Percentiles rank a stretch among this genome's conserved stretches.
phyloP scores from a whole-genome alignment of 2,797 vertebrate genomes.

The Jordanella pulchra region DNA sequence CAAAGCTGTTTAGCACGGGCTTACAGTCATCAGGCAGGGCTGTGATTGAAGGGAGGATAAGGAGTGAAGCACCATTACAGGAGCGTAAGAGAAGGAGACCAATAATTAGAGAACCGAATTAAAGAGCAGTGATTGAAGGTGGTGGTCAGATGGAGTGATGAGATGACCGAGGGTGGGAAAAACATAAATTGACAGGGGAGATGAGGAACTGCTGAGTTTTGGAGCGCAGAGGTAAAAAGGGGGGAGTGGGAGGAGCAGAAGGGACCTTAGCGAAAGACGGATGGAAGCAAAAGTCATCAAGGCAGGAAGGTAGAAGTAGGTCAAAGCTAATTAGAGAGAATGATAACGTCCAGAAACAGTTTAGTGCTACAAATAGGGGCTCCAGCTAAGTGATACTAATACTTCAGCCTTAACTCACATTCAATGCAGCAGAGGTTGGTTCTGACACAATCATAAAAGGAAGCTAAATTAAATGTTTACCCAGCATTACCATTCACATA shows the following conservation, averaged over 20 bases:
- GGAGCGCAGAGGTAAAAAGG: constrained; percentile 24
- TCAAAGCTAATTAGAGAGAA: constrained; percentile 57
- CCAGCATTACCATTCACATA: constrained; percentile 20
- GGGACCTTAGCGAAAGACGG: constrained; percentile 33
- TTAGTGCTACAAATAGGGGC: constrained; percentile 40
- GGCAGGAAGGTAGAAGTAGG: constrained; percentile 56
- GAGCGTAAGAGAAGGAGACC: constrained; percentile 63
- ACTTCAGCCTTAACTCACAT: constrained; percentile 32
- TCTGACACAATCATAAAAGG: constrained; percentile 26
- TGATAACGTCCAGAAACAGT: constrained; percentile 47
- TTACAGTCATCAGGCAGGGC: constrained; percentile 69
- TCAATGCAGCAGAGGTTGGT: constrained; percentile 22
- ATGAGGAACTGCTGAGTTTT: constrained; percentile 33
- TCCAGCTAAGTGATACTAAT: constrained; percentile 32
- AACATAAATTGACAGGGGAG: constrained; percentile 46
- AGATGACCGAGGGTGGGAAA: constrained; percentile 18
- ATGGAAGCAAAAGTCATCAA: constrained; percentile 39
- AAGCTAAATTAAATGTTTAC: constrained; percentile 1
- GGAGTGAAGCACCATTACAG: constrained; percentile 61
- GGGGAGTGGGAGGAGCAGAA: constrained; percentile 22
- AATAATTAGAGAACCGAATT: constrained; percentile 66
- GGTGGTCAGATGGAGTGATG: constrained; percentile 55
- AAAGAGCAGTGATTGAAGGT: constrained; percentile 52
- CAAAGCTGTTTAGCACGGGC: constrained; percentile 67
- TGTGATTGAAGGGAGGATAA: constrained; percentile 71